Evolutionary conservation across 2,888 invertebrate genomes (phyloP).

Genomic region (Chloroclystis v-ata): DNA sequence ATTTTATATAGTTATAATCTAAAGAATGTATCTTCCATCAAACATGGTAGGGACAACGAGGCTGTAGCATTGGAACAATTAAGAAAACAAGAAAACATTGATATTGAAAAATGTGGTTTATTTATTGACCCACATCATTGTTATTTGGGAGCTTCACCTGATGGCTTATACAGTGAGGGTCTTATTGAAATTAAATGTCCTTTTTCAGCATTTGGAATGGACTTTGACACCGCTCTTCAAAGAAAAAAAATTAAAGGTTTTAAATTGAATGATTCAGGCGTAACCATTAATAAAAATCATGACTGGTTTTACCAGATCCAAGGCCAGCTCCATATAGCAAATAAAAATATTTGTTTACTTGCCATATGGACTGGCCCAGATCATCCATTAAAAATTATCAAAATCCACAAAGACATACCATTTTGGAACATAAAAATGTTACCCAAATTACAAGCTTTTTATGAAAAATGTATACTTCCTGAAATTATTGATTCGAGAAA

Average conservation of each 20-base stretch:
- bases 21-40: conserved; percentile 5
- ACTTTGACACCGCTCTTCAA: conserved; percentile 1
- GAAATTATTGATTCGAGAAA: not conserved
- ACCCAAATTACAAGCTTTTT: too few species aligned
- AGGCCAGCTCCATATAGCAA: conserved; percentile 3
- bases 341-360: not conserved
- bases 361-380: not conserved
- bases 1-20: conserved; percentile 12
- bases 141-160: conserved; percentile 17
- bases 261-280: not conserved
- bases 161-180: conserved; percentile 2
- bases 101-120: conserved; percentile 15
- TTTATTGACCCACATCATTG: conserved; percentile 17
- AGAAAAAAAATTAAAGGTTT: conserved; percentile 5
- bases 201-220: conserved; percentile 3
- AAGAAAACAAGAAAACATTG: conserved; percentile 6
- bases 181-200: conserved; percentile 2
- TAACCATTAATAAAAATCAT: conserved; percentile 1
- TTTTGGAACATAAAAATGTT: too few species aligned
- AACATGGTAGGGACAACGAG: conserved; percentile 19
- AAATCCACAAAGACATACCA: not conserved
- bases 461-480: too few species aligned
- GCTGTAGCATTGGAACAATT: conserved; percentile 9
- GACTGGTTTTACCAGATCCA: conserved; percentile 19
- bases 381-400: not conserved